Base-by-base conservation (phyloP, 92 coral and sea anemone species). In the Siderastrea siderea region DNA sequence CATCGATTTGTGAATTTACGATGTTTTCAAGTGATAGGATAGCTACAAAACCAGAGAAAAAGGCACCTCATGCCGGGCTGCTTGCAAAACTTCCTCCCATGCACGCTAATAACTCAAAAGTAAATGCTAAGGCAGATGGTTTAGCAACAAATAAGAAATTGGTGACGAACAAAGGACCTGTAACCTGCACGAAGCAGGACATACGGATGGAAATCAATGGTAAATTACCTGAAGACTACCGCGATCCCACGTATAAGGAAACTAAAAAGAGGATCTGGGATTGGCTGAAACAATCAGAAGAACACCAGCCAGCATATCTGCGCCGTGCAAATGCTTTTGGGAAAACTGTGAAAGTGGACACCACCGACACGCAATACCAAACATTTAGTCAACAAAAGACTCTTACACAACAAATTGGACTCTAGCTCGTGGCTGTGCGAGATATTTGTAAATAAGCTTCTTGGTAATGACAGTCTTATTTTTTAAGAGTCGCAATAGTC, bases 1-100 rank as follows among this genome's bases (percentile, higher is more conserved):
- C 98, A 7, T 92, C 98, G 15, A 92, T 94, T 61, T 94, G 98
- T 62, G 98, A 94, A 68, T 93, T 94, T 68, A 93, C 91, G 72
- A 90, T 87, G n/a, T 94, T 94, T 53, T 78, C 94, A 19, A 85
- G 68, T 38, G 71, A 69, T 58, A 75, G 76, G 57, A 61, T 60
- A 15, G 9, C 44, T 11, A 19, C 84, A 71, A 82, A 77, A 62
- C 43, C 80, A 1, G 80, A 50, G 63, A 86, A 75, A 44, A 75
- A 64, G 46, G 50, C n/a, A 12, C 69, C 49, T 47, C 92, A 63
- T 75, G 68, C 59, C 9, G 57, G 53, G 45, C 46, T 66, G 54
- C 52, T 82, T 3, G 19, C 87, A 49, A 84, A 84, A 84, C 74
- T 84, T 50, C 87, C 87, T 16, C 73, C 74, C 2, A 75, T 84